Evolutionary conservation across 2,888 invertebrate genomes (phyloP), one percentile per base, ranked within the genome.

Genomic region (Pterostichus niger): DNA sequence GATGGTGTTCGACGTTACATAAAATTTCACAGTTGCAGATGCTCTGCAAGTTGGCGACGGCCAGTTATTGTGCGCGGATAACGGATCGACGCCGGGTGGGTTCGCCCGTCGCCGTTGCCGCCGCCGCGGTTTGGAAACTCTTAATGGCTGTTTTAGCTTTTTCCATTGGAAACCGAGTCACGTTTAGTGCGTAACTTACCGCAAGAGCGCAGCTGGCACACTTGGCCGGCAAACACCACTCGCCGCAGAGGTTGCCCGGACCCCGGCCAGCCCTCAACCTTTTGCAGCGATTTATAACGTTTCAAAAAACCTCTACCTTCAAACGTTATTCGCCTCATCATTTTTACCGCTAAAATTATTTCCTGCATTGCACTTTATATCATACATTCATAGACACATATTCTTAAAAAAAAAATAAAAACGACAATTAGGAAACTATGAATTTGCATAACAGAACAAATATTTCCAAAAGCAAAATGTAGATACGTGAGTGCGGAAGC

Each of bases 71-170:
- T 75, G 52, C 31, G 73, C 71, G 71, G 71, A 49, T 75, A 75
- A 75, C 73, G 33, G 73, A 75, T 75, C 73, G 73, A 17, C 46
- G 71, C 46, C 46, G 71, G 71, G 35, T 64, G 64, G 64, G 31
- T n/a, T 17, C 46, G 49, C 31, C 9, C 11, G 44, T 17, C 46
- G 46, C 68, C 52, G 79, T 10, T 15, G 15, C 9, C 17, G 44
- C 46, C 71, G 17, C 71, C 54, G 81, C 68, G 81, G 81, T 82
- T 82, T 82, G 75, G 82, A 82, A 82, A 82, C 82, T 83, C 76
- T 83, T 83, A 83, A 83, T 83, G 76, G 82, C 77, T 83, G 76
- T 83, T 83, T 83, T 83, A 76, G 76, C 77, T 77, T 83, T 83
- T 77, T 83, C 77, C 82, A 83, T 83, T 77, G 76, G 82, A 52